A percentile compares a stretch with the other conserved stretches of the same genome.
Conservation (phyloP, 2,113 vertebrate species). For the Budorcas taxicolor region DNA sequence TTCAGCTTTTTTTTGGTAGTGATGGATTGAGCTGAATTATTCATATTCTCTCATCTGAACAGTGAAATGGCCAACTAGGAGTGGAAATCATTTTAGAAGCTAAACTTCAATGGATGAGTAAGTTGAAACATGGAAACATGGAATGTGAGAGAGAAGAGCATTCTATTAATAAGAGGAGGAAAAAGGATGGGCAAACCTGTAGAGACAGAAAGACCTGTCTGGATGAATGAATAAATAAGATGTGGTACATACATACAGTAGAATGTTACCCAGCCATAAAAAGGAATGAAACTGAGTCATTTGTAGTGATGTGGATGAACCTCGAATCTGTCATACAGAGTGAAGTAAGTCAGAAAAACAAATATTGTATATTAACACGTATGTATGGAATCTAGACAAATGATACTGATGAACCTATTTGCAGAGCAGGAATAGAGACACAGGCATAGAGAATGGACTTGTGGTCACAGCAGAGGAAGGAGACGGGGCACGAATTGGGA, state of each 20-base stretch:
- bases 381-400: background rate
- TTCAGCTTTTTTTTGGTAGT: background rate
- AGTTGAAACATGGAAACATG: background rate
- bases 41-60: background rate
- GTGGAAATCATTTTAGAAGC: background rate
- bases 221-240: background rate
- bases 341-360: background rate
- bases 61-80: background rate
- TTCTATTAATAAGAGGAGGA: background rate
- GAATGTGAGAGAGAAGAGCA: background rate
- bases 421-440: background rate
- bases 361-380: background rate
- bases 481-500: rapidly evolving
- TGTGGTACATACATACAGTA: background rate
- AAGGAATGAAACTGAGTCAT: background rate
- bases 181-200: background rate
- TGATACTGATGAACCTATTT: background rate
- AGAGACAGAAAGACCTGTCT: background rate
- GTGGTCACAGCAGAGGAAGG: background rate
- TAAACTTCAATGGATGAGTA: background rate
- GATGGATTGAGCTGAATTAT: background rate
- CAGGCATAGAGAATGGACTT: background rate
- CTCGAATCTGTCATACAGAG: background rate
- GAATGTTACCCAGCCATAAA: background rate
- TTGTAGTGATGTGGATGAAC: background rate